phyloP scores from a whole-genome alignment of 1,140 invertebrate genomes.

The Himalopsyche phryganea region DNA sequence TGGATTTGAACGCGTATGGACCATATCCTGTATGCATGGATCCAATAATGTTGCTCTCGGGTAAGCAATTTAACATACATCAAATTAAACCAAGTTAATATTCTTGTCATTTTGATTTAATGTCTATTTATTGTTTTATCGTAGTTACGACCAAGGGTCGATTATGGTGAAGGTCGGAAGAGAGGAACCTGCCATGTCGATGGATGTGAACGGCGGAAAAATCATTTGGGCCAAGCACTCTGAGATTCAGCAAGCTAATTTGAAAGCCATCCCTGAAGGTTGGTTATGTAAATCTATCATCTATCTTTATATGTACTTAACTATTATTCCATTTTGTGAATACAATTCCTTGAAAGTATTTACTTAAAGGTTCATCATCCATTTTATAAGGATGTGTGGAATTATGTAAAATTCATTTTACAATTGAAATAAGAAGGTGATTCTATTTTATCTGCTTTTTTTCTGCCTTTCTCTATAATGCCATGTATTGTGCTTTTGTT shows the following conservation, averaged over 20 bases:
- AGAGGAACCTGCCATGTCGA: slow-evolving; percentile 98
- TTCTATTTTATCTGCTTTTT: too few relatives aligned
- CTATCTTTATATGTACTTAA: background rate
- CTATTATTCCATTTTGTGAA: background rate
- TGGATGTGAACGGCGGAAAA: slow-evolving; percentile 97
- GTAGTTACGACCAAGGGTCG: slow-evolving; percentile 93
- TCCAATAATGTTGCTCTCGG: slow-evolving; percentile 97
- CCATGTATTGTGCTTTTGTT: too few relatives aligned
- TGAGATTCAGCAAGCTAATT: slow-evolving; percentile 96
- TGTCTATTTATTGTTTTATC: slow-evolving; percentile 12
- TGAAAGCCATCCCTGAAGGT: slow-evolving; percentile 78
- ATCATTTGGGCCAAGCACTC: slow-evolving; percentile 98
- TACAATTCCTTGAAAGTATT: too few relatives aligned
- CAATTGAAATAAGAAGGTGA: too few relatives aligned
- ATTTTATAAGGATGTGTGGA: too few relatives aligned
- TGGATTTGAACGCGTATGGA: slow-evolving; percentile 97
- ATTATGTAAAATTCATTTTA: too few relatives aligned
- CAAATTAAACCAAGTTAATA: background rate
- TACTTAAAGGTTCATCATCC: too few relatives aligned
- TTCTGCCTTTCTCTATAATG: too few relatives aligned
- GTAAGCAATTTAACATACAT: slow-evolving; percentile 36
- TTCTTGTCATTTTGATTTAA: background rate
- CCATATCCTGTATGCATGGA: slow-evolving; percentile 90
- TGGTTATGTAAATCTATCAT: too few relatives aligned
- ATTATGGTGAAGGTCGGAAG: slow-evolving; percentile 96